Evolutionary conservation across 2,888 invertebrate genomes (phyloP), one percentile per base, ranked within the genome.

Genomic region (Myopa tessellatipennis): DNA sequence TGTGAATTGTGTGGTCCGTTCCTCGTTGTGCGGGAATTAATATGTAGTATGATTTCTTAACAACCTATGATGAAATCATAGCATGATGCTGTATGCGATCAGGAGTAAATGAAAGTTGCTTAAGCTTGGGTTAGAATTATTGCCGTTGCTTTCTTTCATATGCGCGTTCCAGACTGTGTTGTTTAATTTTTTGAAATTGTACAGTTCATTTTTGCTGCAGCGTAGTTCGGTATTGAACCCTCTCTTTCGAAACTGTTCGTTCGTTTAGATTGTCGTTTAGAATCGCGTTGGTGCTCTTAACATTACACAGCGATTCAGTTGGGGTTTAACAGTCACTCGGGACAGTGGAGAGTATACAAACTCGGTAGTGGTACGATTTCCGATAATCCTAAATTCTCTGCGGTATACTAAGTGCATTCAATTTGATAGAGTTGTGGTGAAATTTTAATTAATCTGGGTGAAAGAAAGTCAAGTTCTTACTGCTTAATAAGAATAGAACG

Each of bases 311-410:
- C 86, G 87, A 89, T 88, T 90, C 90, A 90, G 90, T 90, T 89
- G 90, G 90, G 90, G 90, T 90, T 90, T 90, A 87, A 88, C 89
- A 89, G 90, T 86, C 90, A 90, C 90, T 88, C 90, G 90, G 90
- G 90, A 89, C 89, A 87, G 88, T 88, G 87, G 85, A 86, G 84
- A 82, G 74, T 79, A 77, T 79, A 77, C 86, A 85, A 83, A 82
- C 83, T 83, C 85, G 83, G 83, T 84, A 83, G 83, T 83, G 83
- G 84, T 83, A 87, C 84, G 84, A 85, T 86, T 86, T 85, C 85
- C 84, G 83, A 85, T 86, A 87, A 84, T 88, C 85, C 84, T 84
- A 83, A 87, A 88, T 86, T 87, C 86, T 87, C 88, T 78, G 78
- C 81, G 86, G 88, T 86, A 84, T 63, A 10, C 14, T 12, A 26